Percentiles rank a stretch among this genome's conserved stretches.
Evolutionary conservation across 2,113 vertebrate genomes (phyloP).

Genomic region (Capreolus pygargus): DNA sequence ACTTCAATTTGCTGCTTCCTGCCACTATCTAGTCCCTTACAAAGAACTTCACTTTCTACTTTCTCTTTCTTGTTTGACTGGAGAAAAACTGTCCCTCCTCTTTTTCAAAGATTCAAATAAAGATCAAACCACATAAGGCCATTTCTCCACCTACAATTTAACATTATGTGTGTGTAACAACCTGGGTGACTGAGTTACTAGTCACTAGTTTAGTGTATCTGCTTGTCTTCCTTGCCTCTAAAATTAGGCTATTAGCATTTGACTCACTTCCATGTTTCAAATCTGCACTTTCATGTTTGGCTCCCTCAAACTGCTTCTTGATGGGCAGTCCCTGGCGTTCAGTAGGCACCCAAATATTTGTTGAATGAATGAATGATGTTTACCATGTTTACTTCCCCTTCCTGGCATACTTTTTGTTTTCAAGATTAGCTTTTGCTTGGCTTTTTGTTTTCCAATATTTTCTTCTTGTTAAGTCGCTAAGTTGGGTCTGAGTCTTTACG

Average conservation of each 20-base stretch:
- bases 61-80: neutral
- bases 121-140: neutral
- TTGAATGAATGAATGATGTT: neutral
- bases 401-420: neutral
- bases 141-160: neutral
- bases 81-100: neutral
- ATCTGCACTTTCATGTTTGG: neutral
- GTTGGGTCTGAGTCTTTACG: neutral
- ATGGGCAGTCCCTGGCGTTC: neutral
- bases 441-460: neutral
- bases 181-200: slow-evolving; percentile 20
- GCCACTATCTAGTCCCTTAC: neutral
- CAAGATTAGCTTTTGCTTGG: neutral
- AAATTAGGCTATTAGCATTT: slow-evolving; percentile 38
- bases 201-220: slow-evolving; percentile 5
- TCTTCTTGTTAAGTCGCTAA: neutral
- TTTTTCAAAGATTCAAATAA: neutral
- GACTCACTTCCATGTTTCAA: slow-evolving; percentile 28
- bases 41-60: neutral
- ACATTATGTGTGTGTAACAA: neutral
- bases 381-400: neutral
- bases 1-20: neutral
- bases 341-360: neutral
- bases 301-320: neutral
- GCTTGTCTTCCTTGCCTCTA: slow-evolving; percentile 40